Conservation (phyloP, 2,797 vertebrate genomes). For the Spea hammondii region DNA sequence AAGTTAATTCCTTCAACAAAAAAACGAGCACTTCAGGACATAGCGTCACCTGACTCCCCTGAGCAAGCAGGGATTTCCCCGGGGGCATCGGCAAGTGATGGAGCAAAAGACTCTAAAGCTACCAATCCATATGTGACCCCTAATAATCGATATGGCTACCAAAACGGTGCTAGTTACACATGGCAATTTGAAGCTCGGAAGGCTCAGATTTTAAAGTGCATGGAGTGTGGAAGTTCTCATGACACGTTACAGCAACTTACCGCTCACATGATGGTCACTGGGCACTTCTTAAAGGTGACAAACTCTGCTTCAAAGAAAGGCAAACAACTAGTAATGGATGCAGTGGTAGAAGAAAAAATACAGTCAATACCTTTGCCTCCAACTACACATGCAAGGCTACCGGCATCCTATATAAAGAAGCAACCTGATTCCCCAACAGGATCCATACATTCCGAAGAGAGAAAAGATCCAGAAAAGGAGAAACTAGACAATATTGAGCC, state of each 20-base stretch:
- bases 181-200: slow-evolving; percentile 99
- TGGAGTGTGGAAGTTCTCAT: slow-evolving; percentile 98
- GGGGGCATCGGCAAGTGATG: slow-evolving; percentile 72
- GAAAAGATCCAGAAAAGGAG: slow-evolving; percentile 76
- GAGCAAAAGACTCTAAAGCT: slow-evolving; percentile 88
- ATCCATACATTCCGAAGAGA: slow-evolving; percentile 73
- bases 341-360: slow-evolving; percentile 90
- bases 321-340: slow-evolving; percentile 92
- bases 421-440: slow-evolving; percentile 80
- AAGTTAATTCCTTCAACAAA: slow-evolving; percentile 93
- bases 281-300: slow-evolving; percentile 97
- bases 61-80: slow-evolving; percentile 78
- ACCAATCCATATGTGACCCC: slow-evolving; percentile 94
- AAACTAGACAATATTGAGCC: slow-evolving; percentile 63
- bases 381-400: slow-evolving; percentile 83
- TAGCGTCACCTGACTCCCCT: slow-evolving; percentile 87
- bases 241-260: slow-evolving; percentile 97
- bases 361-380: slow-evolving; percentile 95
- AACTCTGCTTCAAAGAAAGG: slow-evolving; percentile 97
- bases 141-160: slow-evolving; percentile 97
- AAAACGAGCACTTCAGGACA: slow-evolving; percentile 90
- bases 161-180: slow-evolving; percentile 98
- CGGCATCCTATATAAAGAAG: slow-evolving; percentile 78
- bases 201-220: slow-evolving; percentile 98
- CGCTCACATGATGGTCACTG: slow-evolving; percentile 98